phyloP scores from a whole-genome alignment of 1,140 invertebrate species.

The Samia ricini region DNA sequence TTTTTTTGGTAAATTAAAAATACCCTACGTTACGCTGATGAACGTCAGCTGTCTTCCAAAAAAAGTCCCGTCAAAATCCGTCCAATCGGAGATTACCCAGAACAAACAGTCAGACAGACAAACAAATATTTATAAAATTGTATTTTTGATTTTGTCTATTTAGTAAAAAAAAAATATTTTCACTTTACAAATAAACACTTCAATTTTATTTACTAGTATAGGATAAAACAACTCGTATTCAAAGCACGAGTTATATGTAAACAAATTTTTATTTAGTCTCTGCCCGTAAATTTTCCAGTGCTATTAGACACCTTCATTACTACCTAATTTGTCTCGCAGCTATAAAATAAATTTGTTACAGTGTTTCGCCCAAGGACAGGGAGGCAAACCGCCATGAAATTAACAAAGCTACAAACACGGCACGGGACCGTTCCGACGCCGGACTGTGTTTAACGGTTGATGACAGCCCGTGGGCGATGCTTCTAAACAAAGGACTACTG shows the following conservation, averaged over 20 bases:
- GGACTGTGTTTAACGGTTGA: slow-evolving; percentile 58
- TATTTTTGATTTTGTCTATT: no score
- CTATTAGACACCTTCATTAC: slow-evolving; percentile 1
- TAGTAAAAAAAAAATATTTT: no score
- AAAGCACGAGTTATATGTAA: neutral
- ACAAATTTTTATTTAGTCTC: neutral
- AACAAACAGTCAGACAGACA: no score
- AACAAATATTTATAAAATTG: no score
- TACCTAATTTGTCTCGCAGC: slow-evolving; percentile 26
- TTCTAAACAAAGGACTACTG: slow-evolving; percentile 59
- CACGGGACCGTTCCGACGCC: slow-evolving; percentile 39
- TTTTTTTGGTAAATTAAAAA: no score
- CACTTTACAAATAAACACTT: no score
- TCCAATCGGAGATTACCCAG: no score
- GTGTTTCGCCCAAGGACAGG: slow-evolving; percentile 43
- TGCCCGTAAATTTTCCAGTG: neutral
- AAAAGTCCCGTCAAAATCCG: no score
- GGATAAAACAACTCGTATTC: no score
- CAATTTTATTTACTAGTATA: no score
- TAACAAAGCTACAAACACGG: slow-evolving; percentile 65
- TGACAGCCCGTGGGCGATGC: slow-evolving; percentile 56
- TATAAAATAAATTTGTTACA: slow-evolving; percentile 49
- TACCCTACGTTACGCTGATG: no score
- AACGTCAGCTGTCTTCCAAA: no score
- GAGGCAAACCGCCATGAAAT: slow-evolving; percentile 60